phyloP scores from a whole-genome alignment of 1,140 invertebrate species.

The Eriosoma lanigerum region DNA sequence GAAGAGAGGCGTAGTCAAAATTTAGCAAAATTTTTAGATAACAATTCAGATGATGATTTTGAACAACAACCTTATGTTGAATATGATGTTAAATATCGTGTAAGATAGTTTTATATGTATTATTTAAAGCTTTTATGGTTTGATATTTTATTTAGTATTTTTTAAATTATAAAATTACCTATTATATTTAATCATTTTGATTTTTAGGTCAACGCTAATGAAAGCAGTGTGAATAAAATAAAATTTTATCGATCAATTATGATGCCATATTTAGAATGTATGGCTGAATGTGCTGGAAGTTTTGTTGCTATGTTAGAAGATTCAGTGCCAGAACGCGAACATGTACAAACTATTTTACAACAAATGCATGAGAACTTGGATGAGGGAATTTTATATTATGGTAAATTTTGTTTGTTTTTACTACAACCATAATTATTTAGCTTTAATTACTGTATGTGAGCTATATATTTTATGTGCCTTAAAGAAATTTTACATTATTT shows the following conservation, averaged over 20 bases:
- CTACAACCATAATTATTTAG: background rate
- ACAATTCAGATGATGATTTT: constrained; percentile 36
- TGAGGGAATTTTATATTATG: constrained; percentile 16
- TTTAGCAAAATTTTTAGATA: background rate
- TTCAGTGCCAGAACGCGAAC: constrained; percentile 25
- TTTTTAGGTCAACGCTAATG: constrained; percentile 20
- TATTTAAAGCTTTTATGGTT: too few relatives aligned
- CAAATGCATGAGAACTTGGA: constrained; percentile 40
- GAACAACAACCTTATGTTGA: background rate
- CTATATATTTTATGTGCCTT: too few relatives aligned
- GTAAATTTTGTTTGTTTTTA: background rate
- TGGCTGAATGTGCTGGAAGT: constrained; percentile 46
- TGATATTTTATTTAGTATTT: too few relatives aligned
- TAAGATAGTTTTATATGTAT: constrained; percentile 15
- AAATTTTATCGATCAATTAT: constrained; percentile 34
- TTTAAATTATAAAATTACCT: too few relatives aligned
- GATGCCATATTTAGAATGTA: constrained; percentile 47
- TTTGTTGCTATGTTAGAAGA: background rate
- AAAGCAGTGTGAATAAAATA: constrained; percentile 11
- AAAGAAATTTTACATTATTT: too few relatives aligned
- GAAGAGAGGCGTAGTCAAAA: constrained; percentile 16
- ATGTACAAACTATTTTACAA: constrained; percentile 22
- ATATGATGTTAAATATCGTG: constrained; percentile 20
- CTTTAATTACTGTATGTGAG: background rate
- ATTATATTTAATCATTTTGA: background rate